These are phyloP conservation scores for Balaeniceps rex DNA, from an alignment of 2,113 vertebrate species.

Conservation along the genomic window DNA sequence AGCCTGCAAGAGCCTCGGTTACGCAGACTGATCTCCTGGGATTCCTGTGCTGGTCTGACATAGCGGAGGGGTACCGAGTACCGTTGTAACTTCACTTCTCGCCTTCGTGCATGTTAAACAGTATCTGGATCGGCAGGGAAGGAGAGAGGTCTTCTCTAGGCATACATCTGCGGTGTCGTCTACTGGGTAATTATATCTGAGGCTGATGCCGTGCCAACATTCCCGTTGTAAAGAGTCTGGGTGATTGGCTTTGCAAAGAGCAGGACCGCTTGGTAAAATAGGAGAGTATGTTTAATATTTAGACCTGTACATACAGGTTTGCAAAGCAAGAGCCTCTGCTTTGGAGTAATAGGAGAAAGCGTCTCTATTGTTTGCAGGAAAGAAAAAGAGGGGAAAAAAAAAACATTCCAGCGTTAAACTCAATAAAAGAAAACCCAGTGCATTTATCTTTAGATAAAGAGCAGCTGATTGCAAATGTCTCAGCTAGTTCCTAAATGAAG, in stretches of 20 bases:
- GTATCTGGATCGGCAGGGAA: not conserved
- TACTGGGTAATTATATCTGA: not conserved
- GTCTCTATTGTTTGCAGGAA: not conserved
- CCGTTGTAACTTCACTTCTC: not conserved
- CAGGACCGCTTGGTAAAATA: rapidly evolving
- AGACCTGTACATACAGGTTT: not conserved
- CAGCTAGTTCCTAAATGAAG: not conserved
- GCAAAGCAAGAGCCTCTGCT: not conserved
- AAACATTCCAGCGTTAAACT: not conserved
- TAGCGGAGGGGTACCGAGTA: not conserved
- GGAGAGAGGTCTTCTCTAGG: not conserved
- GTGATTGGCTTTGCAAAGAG: not conserved
- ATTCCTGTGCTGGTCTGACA: not conserved
- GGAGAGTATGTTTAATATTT: too few relatives aligned
- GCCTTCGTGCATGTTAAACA: rapidly evolving
- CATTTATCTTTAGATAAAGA: not conserved
- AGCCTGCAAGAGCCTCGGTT: not conserved
- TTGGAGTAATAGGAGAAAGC: not conserved
- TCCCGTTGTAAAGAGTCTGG: not conserved
- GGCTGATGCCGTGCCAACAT: rapidly evolving
- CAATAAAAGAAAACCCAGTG: not conserved
- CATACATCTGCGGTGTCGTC: not conserved
- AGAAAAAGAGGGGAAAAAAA: not conserved
- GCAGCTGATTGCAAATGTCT: not conserved
- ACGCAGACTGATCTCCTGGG: not conserved